These are phyloP conservation scores for Phalera bucephala DNA, from an alignment of 2,888 invertebrate genomes.

Conservation along the genomic window DNA sequence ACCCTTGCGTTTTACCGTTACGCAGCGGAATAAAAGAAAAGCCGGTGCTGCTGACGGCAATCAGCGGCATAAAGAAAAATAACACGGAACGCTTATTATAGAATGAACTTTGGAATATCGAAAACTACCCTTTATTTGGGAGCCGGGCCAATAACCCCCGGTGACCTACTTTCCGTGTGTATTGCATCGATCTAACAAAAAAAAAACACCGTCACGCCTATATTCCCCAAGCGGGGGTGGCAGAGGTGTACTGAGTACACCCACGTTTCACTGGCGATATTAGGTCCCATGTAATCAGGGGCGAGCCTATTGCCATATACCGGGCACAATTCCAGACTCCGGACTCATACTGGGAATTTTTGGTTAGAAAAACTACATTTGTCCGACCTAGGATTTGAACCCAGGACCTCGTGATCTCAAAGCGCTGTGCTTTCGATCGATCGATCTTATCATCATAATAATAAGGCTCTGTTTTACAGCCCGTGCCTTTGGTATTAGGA, in stretches of 20 bases:
- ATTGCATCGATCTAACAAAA: constrained; percentile 9
- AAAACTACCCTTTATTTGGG: constrained; percentile 41
- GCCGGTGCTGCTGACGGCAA: constrained; percentile 2
- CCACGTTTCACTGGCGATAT: too few relatives aligned
- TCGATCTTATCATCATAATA: constrained; percentile 12
- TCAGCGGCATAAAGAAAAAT: constrained; percentile 18
- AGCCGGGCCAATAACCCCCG: constrained; percentile 39
- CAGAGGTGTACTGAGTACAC: too few relatives aligned
- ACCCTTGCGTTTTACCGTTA: not conserved
- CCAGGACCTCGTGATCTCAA: too few relatives aligned
- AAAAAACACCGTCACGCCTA: too few relatives aligned
- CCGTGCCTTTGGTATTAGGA: constrained; percentile 13
- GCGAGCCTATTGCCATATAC: too few relatives aligned
- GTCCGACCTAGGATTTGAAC: too few relatives aligned
- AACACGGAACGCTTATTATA: constrained; percentile 28
- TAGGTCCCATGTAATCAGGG: too few relatives aligned
- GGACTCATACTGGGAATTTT: too few relatives aligned
- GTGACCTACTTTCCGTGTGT: constrained; percentile 31
- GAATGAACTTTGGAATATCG: constrained; percentile 36
- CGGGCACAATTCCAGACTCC: too few relatives aligned
- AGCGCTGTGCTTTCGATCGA: too few relatives aligned
- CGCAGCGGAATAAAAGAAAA: constrained; percentile 1
- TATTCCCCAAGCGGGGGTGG: too few relatives aligned
- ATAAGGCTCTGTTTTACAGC: constrained; percentile 14
- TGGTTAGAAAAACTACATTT: too few relatives aligned